Evolutionary conservation across 1,140 invertebrate species (phyloP).

Genomic region (Ridgeia piscesae): DNA sequence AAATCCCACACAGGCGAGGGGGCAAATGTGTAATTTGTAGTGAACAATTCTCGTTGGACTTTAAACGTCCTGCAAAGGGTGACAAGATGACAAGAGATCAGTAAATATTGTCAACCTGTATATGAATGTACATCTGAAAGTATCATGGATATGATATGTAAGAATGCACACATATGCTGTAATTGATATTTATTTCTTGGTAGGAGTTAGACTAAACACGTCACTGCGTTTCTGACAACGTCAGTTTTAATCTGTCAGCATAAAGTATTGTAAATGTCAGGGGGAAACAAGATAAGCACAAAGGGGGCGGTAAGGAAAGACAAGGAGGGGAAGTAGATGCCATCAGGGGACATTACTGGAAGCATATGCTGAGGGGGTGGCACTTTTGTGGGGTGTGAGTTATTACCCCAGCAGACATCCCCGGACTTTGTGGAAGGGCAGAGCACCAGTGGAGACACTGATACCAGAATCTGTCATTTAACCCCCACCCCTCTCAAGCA

Average conservation of each 20-base stretch:
- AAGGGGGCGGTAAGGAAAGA: neutral
- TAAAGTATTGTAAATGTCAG: neutral
- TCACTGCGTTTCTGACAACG: neutral
- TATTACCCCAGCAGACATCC: neutral
- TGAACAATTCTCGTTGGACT: no score
- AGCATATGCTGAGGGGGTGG: neutral
- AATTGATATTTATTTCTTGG: neutral
- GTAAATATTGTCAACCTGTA: neutral
- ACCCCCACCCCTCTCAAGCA: neutral
- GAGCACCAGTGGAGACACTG: neutral
- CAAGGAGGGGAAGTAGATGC: neutral
- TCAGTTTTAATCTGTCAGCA: neutral
- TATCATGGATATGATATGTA: neutral
- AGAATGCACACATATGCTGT: neutral
- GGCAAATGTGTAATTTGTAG: no score
- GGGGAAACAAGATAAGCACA: neutral
- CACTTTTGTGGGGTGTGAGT: constrained; percentile 3
- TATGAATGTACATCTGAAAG: neutral
- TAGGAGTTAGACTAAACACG: neutral
- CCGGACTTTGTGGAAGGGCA: neutral
- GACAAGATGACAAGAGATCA: no score
- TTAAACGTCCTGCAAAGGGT: no score
- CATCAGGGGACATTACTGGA: neutral
- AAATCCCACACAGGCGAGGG: no score
- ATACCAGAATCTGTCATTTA: neutral